Evolutionary conservation across 2,888 invertebrate species (phyloP).

Genomic region (Eupithecia pulchellata): DNA sequence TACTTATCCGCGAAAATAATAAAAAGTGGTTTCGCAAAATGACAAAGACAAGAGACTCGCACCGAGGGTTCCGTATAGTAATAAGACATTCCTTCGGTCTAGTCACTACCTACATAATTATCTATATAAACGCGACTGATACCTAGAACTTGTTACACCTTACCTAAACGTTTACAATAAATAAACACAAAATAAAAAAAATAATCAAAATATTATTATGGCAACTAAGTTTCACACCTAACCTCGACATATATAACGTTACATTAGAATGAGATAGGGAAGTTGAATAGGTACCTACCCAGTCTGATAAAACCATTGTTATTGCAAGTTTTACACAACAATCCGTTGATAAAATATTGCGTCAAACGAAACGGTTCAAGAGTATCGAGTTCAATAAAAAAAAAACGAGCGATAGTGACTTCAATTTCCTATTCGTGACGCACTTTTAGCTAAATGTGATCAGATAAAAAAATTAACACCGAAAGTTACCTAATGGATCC

Average conservation of each 20-base stretch:
- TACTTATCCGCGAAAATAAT: neutral
- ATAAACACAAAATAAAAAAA: too few relatives aligned
- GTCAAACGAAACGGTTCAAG: constrained; percentile 40
- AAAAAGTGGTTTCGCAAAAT: neutral
- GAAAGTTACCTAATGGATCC: neutral
- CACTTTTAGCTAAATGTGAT: neutral
- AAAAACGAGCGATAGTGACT: neutral
- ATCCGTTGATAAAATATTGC: constrained; percentile 34
- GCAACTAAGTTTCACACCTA: constrained; percentile 38
- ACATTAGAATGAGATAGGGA: constrained; percentile 48
- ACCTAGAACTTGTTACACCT: neutral
- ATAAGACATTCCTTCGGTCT: too few relatives aligned
- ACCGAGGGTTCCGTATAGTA: neutral
- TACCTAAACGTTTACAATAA: too few relatives aligned
- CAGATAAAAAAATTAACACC: neutral
- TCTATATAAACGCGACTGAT: neutral
- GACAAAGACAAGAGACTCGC: too few relatives aligned
- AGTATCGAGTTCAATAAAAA: constrained; percentile 11
- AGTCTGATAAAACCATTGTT: constrained; percentile 45
- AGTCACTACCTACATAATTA: too few relatives aligned
- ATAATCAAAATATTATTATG: neutral
- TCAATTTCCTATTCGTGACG: neutral
- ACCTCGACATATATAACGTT: constrained; percentile 51
- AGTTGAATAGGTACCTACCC: constrained; percentile 42
- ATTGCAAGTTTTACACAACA: constrained; percentile 43